Evolutionary conservation across 2,888 invertebrate genomes (phyloP).

Genomic region (Agonopterix subpropinquella): DNA sequence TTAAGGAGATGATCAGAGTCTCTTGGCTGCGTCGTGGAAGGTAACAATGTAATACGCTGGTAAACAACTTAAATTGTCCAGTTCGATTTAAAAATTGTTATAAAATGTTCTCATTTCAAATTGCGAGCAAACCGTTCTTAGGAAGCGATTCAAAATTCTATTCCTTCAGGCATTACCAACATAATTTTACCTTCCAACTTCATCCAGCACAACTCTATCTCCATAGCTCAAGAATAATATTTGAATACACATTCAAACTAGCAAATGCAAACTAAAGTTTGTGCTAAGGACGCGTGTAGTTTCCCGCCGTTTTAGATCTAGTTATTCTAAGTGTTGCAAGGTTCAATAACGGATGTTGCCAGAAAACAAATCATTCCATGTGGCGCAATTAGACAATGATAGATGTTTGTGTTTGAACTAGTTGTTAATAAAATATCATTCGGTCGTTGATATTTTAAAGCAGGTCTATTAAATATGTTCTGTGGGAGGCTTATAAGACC

Average conservation of each 20-base stretch:
- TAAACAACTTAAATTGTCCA: too few species aligned
- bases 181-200: background rate
- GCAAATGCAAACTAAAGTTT: background rate
- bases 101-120: conserved; percentile 3
- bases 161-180: conserved; percentile 5
- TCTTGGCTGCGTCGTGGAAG: too few species aligned
- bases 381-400: conserved; percentile 1
- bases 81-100: background rate
- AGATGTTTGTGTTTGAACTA: conserved; percentile 1
- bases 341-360: conserved; percentile 1
- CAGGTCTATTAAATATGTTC: too few species aligned
- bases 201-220: background rate
- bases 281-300: background rate
- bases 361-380: conserved; percentile 1
- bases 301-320: conserved; percentile 2
- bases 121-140: conserved; percentile 3
- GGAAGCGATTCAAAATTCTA: conserved; percentile 8
- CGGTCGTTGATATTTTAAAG: too few species aligned
- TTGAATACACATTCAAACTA: background rate
- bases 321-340: background rate
- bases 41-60: too few species aligned
- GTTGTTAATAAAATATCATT: background rate
- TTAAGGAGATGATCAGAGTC: too few species aligned
- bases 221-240: background rate
- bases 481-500: too few species aligned